Evolutionary conservation across 2,888 invertebrate genomes (phyloP), one percentile per base, ranked within the genome.

Genomic region (Heliconius hortense): DNA sequence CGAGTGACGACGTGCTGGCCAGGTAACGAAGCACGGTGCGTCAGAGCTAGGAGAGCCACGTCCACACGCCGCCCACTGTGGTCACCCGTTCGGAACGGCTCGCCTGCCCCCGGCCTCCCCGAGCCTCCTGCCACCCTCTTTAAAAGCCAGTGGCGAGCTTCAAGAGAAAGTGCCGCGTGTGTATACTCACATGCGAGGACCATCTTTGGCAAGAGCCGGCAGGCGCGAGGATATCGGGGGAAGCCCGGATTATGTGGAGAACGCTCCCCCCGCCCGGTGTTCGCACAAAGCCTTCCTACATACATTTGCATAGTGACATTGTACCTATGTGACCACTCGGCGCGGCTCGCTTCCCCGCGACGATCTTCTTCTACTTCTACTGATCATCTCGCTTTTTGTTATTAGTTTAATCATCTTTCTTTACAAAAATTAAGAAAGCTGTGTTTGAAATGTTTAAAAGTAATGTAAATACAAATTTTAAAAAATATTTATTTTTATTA

Each of bases 141-240:
- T 93, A 93, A 94, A 94, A 94, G 94, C 94, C 94, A 94, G 92
- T 93, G 94, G 94, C 94, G 94, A 94, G 94, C 94, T 95, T 92
- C 93, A 93, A 94, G 95, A 94, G 94, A 94, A 94, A 94, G 93
- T 94, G 94, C 94, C 93, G 90, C 92, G 92, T 93, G 89, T 92
- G 91, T 91, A 92, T 89, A 86, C 92, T 90, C 92, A 93, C 93
- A 93, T 92, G 88, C 91, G 91, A 92, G 92, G 85, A 89, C 90
- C 91, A 91, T 93, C 93, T 92, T 93, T 90, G 87, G 88, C 88
- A 86, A 87, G 87, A 84, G 84, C 89, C 84, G 84, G 84, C 85
- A 77, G 76, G 84, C 86, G 88, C 86, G 86, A 84, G 86, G 84
- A 86, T 86, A 88, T 87, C 89, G 88, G 82, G 80, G 80, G 86